Base-by-base conservation (phyloP, 1,140 invertebrate genomes). In the Drosophila littoralis region DNA sequence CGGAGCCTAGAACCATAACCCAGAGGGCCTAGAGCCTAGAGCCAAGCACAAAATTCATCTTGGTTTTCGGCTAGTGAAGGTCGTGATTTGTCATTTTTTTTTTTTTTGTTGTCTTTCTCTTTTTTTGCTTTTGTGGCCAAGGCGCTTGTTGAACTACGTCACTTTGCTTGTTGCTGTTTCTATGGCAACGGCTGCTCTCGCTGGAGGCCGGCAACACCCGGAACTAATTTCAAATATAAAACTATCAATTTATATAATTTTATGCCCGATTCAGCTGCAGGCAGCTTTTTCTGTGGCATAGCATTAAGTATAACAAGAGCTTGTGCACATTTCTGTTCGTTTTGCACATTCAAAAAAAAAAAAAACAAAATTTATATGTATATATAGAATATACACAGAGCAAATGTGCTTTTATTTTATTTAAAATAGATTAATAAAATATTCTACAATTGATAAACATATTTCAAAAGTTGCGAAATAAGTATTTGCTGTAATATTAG, bases 201-300 rank as follows among this genome's bases (percentile, higher is more conserved):
- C 35, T 50, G 4, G 9, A 45, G 46, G 66, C 13, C 32, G n/a
- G 33, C 57, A 57, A 64, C 75, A 58, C 63, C 43, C 74, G 43
- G 12, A 75, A 60, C 66, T 76, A 79, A 82, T 83, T 82, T 83
- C 59, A 77, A 79, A 83, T 82, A 55, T 79, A 79, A 59, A 50
- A 79, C 74, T 58, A 83, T 61, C 75, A 70, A 82, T 82, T 82
- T 82, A 63, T 82, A 12, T 43, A 43, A 9, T 1, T 51, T 58
- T 17, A 6, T 36, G 17, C 45, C 0, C 7, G 17, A 15, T 9
- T 35, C 9, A 38, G 52, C 52, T 58, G 22, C n/a, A 40, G 54
- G 54, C 65, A 42, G 15, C 15, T 13, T 48, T 54, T 17, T 0
- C 7, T 17, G n/a, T 48, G 61, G 68, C 63, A 54, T 74, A 59